phyloP scores from a whole-genome alignment of 2,113 vertebrate genomes.

The Phocoena sinus region DNA sequence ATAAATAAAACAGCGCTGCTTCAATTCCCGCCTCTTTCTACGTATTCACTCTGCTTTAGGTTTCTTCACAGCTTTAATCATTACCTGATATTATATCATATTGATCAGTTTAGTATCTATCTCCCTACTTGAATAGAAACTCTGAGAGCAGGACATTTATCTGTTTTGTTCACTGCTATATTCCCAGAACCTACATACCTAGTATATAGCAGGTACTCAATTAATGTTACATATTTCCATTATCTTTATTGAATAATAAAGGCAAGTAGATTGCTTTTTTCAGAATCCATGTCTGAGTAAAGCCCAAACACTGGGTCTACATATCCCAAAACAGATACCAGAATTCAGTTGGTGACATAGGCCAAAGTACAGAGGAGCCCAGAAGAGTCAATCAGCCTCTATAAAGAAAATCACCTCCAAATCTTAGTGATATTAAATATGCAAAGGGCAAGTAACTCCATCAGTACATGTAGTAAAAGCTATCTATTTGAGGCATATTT shows the following conservation, averaged over 20 bases:
- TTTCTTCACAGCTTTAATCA: background rate
- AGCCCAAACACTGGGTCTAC: background rate
- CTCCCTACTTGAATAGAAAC: conserved; percentile 14
- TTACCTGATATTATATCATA: background rate
- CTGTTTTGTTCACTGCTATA: background rate
- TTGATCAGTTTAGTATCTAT: background rate
- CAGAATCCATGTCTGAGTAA: background rate
- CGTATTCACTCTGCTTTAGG: background rate
- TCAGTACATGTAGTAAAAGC: background rate
- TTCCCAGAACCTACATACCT: background rate
- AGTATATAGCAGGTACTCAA: background rate
- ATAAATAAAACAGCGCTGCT: background rate
- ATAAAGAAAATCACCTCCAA: background rate
- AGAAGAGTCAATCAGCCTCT: background rate
- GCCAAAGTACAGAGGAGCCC: background rate
- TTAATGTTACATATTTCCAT: background rate
- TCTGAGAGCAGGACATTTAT: background rate
- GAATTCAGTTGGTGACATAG: background rate
- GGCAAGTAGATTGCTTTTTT: background rate
- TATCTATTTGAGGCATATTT: background rate
- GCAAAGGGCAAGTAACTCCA: background rate
- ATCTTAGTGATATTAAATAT: background rate
- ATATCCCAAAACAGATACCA: background rate
- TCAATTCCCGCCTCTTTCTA: background rate
- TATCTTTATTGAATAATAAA: background rate